Base-by-base conservation (phyloP, 2,888 invertebrate species). In the Parapristionchus giblindavisi region DNA sequence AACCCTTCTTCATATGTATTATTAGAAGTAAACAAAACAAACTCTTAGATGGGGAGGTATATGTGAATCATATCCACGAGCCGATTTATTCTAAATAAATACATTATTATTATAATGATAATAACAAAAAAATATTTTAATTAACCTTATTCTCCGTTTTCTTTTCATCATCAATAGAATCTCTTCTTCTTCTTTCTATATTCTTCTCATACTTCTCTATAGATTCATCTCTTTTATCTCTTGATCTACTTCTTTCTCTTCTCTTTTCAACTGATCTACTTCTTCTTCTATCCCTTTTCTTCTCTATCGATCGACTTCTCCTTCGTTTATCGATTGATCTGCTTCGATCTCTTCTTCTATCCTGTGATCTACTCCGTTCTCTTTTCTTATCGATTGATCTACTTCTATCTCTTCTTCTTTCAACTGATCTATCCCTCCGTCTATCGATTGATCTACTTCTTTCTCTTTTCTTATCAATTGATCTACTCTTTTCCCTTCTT, bases 161-260 rank as follows among this genome's bases (percentile, higher is more conserved):
- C 76, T 73, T 76, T 61, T 76, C 70, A n/a, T 60, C 75, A 27
- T 63, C 52, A 48, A 56, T 71, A 3, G 75, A 76, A 36, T 75
- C 40, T 29, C 40, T 43, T 61, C 73, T 61, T 6, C 29, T 32
- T 27, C 56, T 51, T 65, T 71, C 4, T 65, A 70, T 24, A 76
- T 65, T 52, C 66, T 74, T 38, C 78, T 75, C 43, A 61, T 66
- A 11, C 60, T 68, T 36, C 54, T 56, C 60, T 36, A 72, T n/a
- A n/a, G n/a, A n/a, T 3, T 77, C 76, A 3, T 75, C 76, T 34
- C 51, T 66, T 14, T 40, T 43, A 11, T 77, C 78, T 34, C 71
- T 74, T n/a, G n/a, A n/a, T n/a, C n/a, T n/a, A 1, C 17, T 34
- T 54, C 48, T 54, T 36, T 27, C 58, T 43, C 75, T 60, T 17